Evolutionary conservation across 1,140 invertebrate species (phyloP), one percentile per base, ranked within the genome.

Genomic region (Chelonus insularis): DNA sequence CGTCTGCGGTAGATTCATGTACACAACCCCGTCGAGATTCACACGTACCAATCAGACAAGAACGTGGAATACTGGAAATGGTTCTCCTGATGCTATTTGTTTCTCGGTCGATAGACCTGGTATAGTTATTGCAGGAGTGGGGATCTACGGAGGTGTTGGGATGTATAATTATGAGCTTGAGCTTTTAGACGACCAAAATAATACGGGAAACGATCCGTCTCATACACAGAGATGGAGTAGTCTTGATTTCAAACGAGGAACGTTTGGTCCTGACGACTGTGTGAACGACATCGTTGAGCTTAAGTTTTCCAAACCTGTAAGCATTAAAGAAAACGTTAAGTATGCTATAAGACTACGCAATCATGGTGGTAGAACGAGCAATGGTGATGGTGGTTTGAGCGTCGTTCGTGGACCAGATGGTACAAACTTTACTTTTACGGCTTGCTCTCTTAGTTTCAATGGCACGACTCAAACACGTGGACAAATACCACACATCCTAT

Each of bases 21-120:
- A 95, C 45, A 87, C 90, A 36, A 96, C 95, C 1, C 93, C 94
- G 0, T 93, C 91, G 20, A 86, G 96, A 14, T 98, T 98, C 75
- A 91, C 92, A 5, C 87, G 94, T 54, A 90, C 92, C 7, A 96
- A 95, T 77, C 87, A 91, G 70, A 90, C 88, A 34, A 86, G 93
- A 36, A 93, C 93, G 1, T 99, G 97, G 97, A 97, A 98, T 72
- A 97, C 95, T 1, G 95, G 95, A 2, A 96, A 95, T 78, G 96
- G 96, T 29, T 95, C 94, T 18, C 94, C 96, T 0, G 97, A 99
- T 83, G 96, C 96, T 3, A 95, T 99, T 69, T 94, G 93, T 67
- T 97, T 99, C 72, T 88, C 89, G 12, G 96, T 98, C 5, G 96
- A 99, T 80, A 84, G 90, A 32, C 82, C 90, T 0, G 96, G 95